Evolutionary conservation across 2,888 invertebrate species (phyloP).

Genomic region (Pachycephus smyrnensis): DNA sequence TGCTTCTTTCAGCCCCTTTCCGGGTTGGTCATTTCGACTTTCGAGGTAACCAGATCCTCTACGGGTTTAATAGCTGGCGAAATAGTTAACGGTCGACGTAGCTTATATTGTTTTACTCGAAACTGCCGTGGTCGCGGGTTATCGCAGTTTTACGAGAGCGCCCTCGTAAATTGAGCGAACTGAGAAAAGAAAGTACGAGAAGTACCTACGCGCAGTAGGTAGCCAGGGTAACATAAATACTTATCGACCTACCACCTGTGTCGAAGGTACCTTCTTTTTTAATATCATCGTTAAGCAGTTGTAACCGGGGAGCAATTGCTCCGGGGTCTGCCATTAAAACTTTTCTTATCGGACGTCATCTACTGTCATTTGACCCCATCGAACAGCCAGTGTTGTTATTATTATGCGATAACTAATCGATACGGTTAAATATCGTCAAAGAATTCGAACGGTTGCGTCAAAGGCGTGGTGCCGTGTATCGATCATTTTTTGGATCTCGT

Average conservation of each 20-base stretch:
- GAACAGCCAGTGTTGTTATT: background rate
- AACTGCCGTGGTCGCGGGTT: conserved; percentile 22
- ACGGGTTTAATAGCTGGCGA: background rate
- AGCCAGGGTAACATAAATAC: background rate
- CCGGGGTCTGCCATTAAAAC: background rate
- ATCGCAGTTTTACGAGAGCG: conserved; percentile 24
- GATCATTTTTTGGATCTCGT: background rate
- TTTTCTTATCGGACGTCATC: background rate
- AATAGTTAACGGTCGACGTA: background rate
- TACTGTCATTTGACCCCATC: background rate
- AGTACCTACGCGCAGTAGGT: background rate
- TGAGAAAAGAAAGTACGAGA: background rate
- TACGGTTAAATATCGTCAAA: background rate
- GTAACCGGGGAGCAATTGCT: background rate
- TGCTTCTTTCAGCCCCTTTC: background rate
- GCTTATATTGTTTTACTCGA: conserved; percentile 18
- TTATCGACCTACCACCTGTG: background rate
- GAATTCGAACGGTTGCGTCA: background rate
- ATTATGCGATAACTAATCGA: background rate
- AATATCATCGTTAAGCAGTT: background rate
- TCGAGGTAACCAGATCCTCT: background rate
- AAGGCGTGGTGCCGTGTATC: background rate
- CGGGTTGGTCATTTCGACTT: background rate
- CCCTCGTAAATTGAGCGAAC: conserved; percentile 20
- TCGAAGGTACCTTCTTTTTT: background rate